phyloP scores from a whole-genome alignment of 2,113 vertebrate genomes.

The Pholis gunnellus region DNA sequence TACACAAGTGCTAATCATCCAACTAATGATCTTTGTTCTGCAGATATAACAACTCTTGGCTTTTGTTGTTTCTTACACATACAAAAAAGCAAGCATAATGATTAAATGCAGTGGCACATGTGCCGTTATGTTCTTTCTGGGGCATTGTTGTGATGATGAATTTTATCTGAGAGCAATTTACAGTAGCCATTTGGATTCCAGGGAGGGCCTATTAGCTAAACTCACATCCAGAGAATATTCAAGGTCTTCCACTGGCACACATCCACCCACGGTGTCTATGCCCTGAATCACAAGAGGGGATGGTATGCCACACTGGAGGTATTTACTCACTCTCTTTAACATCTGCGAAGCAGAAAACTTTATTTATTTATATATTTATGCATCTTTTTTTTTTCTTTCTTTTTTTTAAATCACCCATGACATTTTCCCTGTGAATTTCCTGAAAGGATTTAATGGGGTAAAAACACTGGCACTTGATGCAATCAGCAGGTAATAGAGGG shows the following conservation, averaged over 20 bases:
- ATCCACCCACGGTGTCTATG: conserved; percentile 15
- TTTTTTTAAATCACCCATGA: conserved; percentile 12
- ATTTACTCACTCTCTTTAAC: conserved; percentile 41
- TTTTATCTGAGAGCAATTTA: conserved; percentile 57
- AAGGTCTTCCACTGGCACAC: background rate
- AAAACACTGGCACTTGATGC: conserved; percentile 40
- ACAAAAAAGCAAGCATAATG: conserved; percentile 28
- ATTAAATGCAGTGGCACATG: conserved; percentile 23
- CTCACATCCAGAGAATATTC: conserved; percentile 37
- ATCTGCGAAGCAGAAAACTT: conserved; percentile 14
- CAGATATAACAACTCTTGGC: conserved; percentile 55
- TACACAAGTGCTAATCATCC: conserved; percentile 73
- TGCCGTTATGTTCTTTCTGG: conserved; percentile 24
- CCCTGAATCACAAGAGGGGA: conserved; percentile 20
- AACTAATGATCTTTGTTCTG: conserved; percentile 75
- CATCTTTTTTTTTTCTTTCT: background rate
- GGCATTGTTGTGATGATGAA: conserved; percentile 41
- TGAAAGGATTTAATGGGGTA: conserved; percentile 28
- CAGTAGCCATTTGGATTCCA: conserved; percentile 31
- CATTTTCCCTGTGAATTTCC: conserved; percentile 27
- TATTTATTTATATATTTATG: conserved; percentile 15
- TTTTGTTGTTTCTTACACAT: conserved; percentile 51
- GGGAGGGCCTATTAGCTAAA: conserved; percentile 43
- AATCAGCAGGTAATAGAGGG: conserved; percentile 53
- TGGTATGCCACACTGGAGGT: conserved; percentile 16